Evolutionary conservation across 1,140 invertebrate genomes (phyloP), one percentile per base, ranked within the genome.

Genomic region (Panagrolaimus sp.): DNA sequence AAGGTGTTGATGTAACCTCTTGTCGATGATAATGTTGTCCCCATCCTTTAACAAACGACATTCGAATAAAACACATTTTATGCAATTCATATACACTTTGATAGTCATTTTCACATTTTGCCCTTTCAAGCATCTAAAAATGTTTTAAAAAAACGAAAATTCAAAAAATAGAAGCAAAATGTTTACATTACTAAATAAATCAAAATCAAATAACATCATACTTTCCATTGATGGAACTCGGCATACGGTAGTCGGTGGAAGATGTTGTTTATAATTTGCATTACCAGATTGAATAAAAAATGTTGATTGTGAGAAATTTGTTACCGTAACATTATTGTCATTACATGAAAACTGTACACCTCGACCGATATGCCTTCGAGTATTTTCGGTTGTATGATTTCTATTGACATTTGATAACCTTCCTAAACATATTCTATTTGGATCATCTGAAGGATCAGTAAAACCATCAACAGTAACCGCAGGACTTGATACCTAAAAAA

Each of bases 11-110:
- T 0, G 94, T 98, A 1, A 99, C 93, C 0, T 93, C 96, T 84
- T 97, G 94, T 57, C 96, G 88, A 73, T 92, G 88, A 84, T 98
- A 98, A 81, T 97, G 93, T 11, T 92, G 93, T 46, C 95, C 95
- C 96, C 96, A 98, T 11, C 83, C 82, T 75, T 87, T 87, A 42
- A 98, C 95, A 85, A 99, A 98, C 78, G 93, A 96, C 92, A 99
- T 96, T 38, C 96, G 88, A 76, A 99, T 98, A 46, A 94, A 97
- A 84, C 96, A 99, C 94, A 98, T 98, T 74, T 93, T 87, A 2
- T 94, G 97, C 46, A 99, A 85, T 82, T 96, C 92, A 84, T 95
- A 98, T 43, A 98, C 95, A 9, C 51, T 57, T 57, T 94, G 93
- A 84, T 98, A 93, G 86, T 98, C 98, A 38, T 38, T 38, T 7